phyloP scores from a whole-genome alignment of 2,797 vertebrate genomes.

The Melanotaenia maccullochi region DNA sequence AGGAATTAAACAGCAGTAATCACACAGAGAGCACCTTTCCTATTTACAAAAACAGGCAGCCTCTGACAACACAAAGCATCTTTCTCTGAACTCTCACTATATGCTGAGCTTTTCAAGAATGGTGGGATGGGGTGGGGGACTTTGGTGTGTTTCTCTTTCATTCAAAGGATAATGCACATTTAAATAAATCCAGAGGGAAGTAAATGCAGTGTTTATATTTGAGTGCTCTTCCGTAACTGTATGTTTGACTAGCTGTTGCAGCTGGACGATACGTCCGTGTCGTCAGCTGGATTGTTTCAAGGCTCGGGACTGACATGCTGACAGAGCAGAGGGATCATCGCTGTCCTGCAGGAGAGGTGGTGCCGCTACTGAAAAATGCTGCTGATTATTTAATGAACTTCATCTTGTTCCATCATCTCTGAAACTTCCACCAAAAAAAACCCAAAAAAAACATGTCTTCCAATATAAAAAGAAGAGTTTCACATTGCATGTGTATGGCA shows the following conservation, averaged over 20 bases:
- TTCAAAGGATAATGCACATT: not conserved
- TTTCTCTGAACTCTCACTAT: not conserved
- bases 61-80: not conserved
- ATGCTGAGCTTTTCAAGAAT: slow-evolving; percentile 14
- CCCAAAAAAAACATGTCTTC: not conserved
- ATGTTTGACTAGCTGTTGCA: slow-evolving; percentile 5
- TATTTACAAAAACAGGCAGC: not conserved
- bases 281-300: slow-evolving; percentile 41
- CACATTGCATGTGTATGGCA: slow-evolving; percentile 11
- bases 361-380: slow-evolving; percentile 22
- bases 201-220: slow-evolving; percentile 13
- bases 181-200: not conserved
- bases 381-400: slow-evolving; percentile 44
- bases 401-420: not conserved
- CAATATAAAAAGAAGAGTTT: not conserved
- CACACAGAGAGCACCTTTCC: slow-evolving; percentile 14
- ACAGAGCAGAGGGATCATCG: slow-evolving; percentile 30
- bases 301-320: slow-evolving; percentile 27
- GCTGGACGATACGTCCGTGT: slow-evolving; percentile 26
- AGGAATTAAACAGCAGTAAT: slow-evolving; percentile 31
- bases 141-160: slow-evolving; percentile 1
- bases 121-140: not conserved
- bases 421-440: not conserved
- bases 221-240: slow-evolving; percentile 5
- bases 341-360: slow-evolving; percentile 10